Percentiles rank a stretch among this genome's conserved stretches.
phyloP scores from a whole-genome alignment of 2,888 invertebrate genomes.

The Drosophila antonietae region DNA sequence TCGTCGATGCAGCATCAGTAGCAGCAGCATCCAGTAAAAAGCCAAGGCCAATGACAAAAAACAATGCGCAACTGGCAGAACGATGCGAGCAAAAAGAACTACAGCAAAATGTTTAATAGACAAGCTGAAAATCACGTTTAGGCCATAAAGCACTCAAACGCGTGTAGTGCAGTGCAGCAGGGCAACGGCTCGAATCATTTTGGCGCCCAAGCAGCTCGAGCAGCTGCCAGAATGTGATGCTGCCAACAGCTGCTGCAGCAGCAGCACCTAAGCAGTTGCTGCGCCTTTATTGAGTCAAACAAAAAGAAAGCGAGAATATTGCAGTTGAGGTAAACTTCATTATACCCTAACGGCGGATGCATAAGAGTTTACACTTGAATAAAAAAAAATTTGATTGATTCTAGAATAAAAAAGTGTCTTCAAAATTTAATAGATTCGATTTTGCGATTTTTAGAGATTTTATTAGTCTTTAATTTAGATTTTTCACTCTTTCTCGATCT shows the following conservation, averaged over 20 bases:
- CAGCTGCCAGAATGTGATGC: constrained; percentile 18
- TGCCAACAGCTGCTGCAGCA: neutral
- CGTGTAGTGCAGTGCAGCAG: constrained; percentile 30
- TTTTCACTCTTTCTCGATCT: too few relatives aligned
- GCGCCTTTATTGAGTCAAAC: neutral
- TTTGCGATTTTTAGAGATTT: too few relatives aligned
- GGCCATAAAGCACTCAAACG: constrained; percentile 62
- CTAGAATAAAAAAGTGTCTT: too few relatives aligned
- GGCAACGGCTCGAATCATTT: constrained; percentile 25
- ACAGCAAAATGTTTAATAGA: constrained; percentile 59
- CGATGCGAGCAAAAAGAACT: neutral
- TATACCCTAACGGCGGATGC: neutral
- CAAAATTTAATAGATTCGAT: too few relatives aligned
- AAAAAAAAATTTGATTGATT: too few relatives aligned
- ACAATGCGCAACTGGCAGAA: constrained; percentile 4
- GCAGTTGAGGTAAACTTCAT: neutral
- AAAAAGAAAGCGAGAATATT: neutral
- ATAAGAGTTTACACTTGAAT: too few relatives aligned
- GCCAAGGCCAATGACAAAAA: constrained; percentile 16
- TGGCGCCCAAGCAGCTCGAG: constrained; percentile 18
- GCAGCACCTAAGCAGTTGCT: neutral
- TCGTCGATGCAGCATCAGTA: constrained; percentile 2
- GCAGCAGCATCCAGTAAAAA: neutral
- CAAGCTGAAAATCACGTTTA: constrained; percentile 74
- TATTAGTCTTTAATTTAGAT: too few relatives aligned